Conservation (phyloP, 2,113 vertebrate genomes). For the Prinia subflava region DNA sequence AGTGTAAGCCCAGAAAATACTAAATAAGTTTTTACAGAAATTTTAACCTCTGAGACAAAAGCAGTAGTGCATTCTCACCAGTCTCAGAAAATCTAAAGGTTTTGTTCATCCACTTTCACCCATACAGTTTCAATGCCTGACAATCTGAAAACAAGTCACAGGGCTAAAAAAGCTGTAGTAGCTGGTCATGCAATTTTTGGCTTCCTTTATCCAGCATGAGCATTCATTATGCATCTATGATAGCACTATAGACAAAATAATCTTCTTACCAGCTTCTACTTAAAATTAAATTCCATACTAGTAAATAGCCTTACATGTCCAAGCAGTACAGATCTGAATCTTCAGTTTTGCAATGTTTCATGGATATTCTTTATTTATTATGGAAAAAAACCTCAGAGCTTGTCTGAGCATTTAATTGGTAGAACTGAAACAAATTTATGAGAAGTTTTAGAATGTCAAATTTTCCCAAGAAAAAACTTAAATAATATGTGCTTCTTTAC, state of each 20-base stretch:
- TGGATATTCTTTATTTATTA: background rate
- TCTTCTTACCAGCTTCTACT: background rate
- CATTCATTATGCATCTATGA: background rate
- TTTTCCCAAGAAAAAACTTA: background rate
- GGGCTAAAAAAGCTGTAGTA: background rate
- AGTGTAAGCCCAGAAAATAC: background rate
- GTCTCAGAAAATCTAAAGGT: background rate
- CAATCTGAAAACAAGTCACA: background rate
- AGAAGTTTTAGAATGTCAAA: background rate
- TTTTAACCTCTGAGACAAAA: background rate
- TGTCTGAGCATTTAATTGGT: background rate
- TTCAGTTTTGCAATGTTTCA: background rate
- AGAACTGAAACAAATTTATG: background rate
- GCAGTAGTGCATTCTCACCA: background rate
- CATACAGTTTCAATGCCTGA: background rate
- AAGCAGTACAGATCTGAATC: background rate
- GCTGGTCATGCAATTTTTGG: background rate
- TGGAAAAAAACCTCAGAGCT: background rate
- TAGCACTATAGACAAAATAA: background rate
- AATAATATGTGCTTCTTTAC: background rate
- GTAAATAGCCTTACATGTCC: background rate
- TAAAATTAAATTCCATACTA: background rate
- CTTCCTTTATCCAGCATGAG: background rate
- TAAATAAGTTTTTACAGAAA: accelerated
- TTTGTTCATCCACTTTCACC: background rate